Percentiles rank a stretch among this genome's conserved stretches.
These are phyloP conservation scores for Myripristis murdjan DNA, from an alignment of 2,797 vertebrate genomes.

Conservation along the genomic window DNA sequence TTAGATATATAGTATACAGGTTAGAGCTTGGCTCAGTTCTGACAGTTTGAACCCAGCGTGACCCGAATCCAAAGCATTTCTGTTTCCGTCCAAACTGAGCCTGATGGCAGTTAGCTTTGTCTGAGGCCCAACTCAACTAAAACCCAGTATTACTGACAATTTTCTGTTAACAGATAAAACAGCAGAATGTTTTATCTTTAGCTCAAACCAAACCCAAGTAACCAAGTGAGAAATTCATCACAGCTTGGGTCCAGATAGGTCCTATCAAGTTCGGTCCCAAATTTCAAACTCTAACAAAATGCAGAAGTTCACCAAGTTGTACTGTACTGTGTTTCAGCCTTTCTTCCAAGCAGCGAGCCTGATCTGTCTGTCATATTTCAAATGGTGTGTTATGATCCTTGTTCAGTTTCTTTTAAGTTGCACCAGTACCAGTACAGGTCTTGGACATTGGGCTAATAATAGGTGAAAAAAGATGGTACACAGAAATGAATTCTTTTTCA, in stretches of 20 bases:
- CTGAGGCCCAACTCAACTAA: constrained; percentile 4
- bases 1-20: constrained; percentile 29
- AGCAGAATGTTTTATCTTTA: neutral
- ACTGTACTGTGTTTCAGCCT: neutral
- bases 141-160: neutral
- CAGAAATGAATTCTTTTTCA: neutral
- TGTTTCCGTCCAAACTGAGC: constrained; percentile 3
- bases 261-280: neutral
- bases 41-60: constrained; percentile 10
- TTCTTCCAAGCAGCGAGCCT: neutral
- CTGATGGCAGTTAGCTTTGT: neutral
- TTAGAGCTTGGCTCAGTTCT: constrained; percentile 29
- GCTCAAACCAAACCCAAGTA: constrained; percentile 2
- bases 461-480: neutral
- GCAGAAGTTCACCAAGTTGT: neutral
- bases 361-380: constrained; percentile 2
- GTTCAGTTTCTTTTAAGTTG: constrained; percentile 14
- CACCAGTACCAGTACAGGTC: neutral
- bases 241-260: neutral
- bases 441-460: neutral
- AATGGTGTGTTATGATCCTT: constrained; percentile 1
- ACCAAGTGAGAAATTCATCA: neutral
- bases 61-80: constrained; percentile 15
- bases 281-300: neutral
- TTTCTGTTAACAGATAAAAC: neutral